phyloP scores from a whole-genome alignment of 2,113 vertebrate genomes.

The Oostethus manadensis region DNA sequence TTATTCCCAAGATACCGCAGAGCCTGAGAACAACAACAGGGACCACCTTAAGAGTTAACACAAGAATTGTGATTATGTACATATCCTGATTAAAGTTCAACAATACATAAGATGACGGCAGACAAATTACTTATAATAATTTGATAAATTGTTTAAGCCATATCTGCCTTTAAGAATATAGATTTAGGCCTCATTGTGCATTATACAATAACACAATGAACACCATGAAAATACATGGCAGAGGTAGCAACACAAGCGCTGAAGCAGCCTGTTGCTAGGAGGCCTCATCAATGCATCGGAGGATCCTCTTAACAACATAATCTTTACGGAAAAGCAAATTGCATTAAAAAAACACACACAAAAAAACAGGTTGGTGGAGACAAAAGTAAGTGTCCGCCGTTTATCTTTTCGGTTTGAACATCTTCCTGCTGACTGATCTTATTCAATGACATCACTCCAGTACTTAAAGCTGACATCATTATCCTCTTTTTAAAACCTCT shows the following conservation, averaged over 20 bases:
- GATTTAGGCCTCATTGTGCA: conserved; percentile 62
- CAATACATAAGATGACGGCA: conserved; percentile 8
- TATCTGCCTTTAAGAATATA: conserved; percentile 67
- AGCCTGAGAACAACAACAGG: conserved; percentile 70
- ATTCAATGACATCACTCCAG: background rate
- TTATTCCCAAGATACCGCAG: conserved; percentile 95
- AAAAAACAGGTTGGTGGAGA: conserved; percentile 30
- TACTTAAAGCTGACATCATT: background rate
- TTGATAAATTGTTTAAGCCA: conserved; percentile 53
- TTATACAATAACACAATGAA: conserved; percentile 58
- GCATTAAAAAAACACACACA: conserved; percentile 51
- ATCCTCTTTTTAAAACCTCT: background rate
- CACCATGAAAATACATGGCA: conserved; percentile 55
- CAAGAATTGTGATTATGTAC: background rate
- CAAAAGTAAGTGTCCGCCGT: conserved; percentile 37
- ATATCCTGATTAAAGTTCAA: background rate
- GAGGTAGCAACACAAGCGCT: conserved; percentile 39
- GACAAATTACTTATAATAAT: conserved; percentile 47
- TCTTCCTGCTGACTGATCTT: conserved; percentile 3
- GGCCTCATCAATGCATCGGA: conserved; percentile 62
- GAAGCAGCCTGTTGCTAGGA: conserved; percentile 66
- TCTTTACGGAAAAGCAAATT: conserved; percentile 64
- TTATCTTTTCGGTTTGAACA: background rate
- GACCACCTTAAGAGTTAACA: too few species aligned
- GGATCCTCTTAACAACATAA: conserved; percentile 57